These are phyloP conservation scores for Apogon talboti DNA, from an alignment of 2,797 vertebrate species.

Conservation along the genomic window DNA sequence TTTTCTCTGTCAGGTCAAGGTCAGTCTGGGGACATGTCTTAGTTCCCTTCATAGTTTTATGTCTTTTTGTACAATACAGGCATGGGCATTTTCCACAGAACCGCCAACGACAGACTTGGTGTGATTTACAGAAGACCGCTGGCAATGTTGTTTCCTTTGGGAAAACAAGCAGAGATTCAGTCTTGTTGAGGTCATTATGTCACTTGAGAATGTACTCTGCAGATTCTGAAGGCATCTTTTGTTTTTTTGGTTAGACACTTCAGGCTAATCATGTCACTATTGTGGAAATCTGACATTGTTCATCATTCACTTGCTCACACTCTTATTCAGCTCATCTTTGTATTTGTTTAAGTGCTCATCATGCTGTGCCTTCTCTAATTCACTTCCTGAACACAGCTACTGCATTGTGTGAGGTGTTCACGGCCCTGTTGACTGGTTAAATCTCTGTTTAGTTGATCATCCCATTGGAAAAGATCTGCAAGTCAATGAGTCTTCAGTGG, in stretches of 20 bases:
- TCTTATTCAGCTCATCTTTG: background rate
- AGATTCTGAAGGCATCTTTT: too few relatives aligned
- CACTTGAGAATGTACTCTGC: too few relatives aligned
- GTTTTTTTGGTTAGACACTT: too few relatives aligned
- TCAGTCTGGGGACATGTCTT: conserved; percentile 12
- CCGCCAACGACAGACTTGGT: background rate
- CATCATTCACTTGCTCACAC: too few relatives aligned
- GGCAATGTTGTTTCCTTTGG: too few relatives aligned
- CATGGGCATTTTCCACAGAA: conserved; percentile 11
- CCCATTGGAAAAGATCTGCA: background rate
- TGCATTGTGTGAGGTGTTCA: background rate
- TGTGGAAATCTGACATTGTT: too few relatives aligned
- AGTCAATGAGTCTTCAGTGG: conserved; percentile 5
- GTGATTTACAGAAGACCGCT: too few relatives aligned
- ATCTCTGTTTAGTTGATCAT: background rate
- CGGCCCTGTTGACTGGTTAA: conserved; percentile 3
- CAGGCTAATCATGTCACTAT: too few relatives aligned
- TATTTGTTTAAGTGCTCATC: conserved; percentile 1
- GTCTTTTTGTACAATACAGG: background rate
- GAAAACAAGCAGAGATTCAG: too few relatives aligned
- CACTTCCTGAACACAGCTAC: background rate
- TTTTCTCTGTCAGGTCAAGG: conserved; percentile 45
- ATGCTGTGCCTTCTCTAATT: conserved; percentile 25
- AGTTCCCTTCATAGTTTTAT: too few relatives aligned
- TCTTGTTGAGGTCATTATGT: too few relatives aligned